Evolutionary conservation across 2,113 vertebrate genomes (phyloP).

Genomic region (Corvus cornix): DNA sequence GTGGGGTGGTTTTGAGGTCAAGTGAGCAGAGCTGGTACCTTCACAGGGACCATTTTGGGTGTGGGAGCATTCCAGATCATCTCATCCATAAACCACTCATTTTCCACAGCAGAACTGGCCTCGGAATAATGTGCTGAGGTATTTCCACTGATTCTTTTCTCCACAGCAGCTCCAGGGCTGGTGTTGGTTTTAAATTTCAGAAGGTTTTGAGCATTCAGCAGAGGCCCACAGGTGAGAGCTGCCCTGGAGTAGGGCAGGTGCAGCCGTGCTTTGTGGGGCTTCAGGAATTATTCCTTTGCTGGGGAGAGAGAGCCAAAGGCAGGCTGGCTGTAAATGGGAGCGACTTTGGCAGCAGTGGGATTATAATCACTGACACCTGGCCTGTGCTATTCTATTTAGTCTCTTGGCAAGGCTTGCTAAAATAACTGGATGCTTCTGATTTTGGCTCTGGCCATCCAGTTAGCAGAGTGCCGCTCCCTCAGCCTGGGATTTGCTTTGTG

Average conservation of each 20-base stretch:
- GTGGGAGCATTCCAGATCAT: background rate
- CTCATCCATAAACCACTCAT: background rate
- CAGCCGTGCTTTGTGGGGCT: background rate
- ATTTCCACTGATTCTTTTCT: background rate
- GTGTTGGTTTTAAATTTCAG: accelerated
- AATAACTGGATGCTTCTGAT: slow-evolving; percentile 22
- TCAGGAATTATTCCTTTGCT: background rate
- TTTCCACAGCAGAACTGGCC: background rate
- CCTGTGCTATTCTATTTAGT: background rate
- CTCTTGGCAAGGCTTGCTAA: slow-evolving; percentile 13
- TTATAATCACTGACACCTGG: slow-evolving; percentile 53
- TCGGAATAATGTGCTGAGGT: accelerated
- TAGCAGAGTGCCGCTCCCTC: slow-evolving; percentile 14
- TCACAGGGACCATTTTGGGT: background rate
- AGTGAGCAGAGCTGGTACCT: background rate
- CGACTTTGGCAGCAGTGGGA: slow-evolving; percentile 12
- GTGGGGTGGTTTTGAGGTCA: background rate
- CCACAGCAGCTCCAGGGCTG: background rate
- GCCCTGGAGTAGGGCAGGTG: background rate
- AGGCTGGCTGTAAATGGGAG: background rate
- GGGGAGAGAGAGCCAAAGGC: background rate
- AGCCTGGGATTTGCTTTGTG: background rate
- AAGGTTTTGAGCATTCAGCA: accelerated
- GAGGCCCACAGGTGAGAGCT: accelerated
- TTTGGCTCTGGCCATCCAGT: slow-evolving; percentile 13